Percentiles rank a stretch among this genome's conserved stretches.
phyloP scores from a whole-genome alignment of 2,797 vertebrate species.

The Microchirus variegatus region DNA sequence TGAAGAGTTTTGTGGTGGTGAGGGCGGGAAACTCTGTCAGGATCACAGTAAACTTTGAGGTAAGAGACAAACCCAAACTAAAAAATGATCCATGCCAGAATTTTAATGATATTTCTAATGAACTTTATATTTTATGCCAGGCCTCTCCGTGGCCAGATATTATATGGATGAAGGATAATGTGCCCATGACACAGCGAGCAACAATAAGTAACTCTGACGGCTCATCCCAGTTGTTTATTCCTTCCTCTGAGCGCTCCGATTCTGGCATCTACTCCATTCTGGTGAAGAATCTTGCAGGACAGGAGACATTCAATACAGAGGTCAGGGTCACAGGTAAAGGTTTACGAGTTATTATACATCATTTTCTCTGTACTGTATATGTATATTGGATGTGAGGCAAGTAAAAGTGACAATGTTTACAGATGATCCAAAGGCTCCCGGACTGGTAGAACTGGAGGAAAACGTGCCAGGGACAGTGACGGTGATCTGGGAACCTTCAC shows the following conservation, averaged over 20 bases:
- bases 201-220: slow-evolving; percentile 75
- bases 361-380: neutral
- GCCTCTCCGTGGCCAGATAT: slow-evolving; percentile 81
- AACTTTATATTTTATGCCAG: slow-evolving; percentile 62
- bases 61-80: slow-evolving; percentile 39
- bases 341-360: neutral
- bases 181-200: slow-evolving; percentile 75
- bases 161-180: slow-evolving; percentile 86
- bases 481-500: slow-evolving; percentile 85
- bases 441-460: slow-evolving; percentile 82
- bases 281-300: slow-evolving; percentile 78
- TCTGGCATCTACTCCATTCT: slow-evolving; percentile 82
- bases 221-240: slow-evolving; percentile 84
- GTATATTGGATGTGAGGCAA: neutral
- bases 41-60: slow-evolving; percentile 86
- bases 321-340: slow-evolving; percentile 87
- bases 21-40: slow-evolving; percentile 83
- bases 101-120: neutral
- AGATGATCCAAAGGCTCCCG: slow-evolving; percentile 87
- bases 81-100: neutral
- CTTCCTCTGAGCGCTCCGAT: slow-evolving; percentile 80
- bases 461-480: slow-evolving; percentile 87
- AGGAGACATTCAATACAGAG: slow-evolving; percentile 80
- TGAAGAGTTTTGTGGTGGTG: slow-evolving; percentile 81
- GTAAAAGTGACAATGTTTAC: slow-evolving; percentile 25